These are phyloP conservation scores for Pitta sordida DNA, from an alignment of 2,113 vertebrate genomes.

Conservation along the genomic window DNA sequence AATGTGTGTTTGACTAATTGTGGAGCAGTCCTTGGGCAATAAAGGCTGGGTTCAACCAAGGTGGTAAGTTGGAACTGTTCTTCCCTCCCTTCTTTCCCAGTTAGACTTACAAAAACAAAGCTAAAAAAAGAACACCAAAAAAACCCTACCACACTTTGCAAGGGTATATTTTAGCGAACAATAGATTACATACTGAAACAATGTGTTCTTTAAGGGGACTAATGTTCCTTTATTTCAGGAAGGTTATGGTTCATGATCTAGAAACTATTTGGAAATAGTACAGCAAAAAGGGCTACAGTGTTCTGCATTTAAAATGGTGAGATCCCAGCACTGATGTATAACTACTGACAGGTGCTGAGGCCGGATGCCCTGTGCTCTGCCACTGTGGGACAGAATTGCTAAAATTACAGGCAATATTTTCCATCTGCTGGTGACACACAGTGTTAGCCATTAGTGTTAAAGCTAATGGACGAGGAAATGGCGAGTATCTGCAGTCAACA, in stretches of 20 bases:
- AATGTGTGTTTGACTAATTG: background rate
- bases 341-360: background rate
- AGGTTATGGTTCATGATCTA: conserved; percentile 13
- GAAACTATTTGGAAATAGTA: background rate
- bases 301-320: background rate
- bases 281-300: background rate
- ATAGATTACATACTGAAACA: background rate
- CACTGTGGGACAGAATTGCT: background rate
- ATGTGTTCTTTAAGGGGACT: background rate
- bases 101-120: background rate
- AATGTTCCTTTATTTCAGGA: conserved; percentile 9
- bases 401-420: background rate
- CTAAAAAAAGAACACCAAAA: background rate
- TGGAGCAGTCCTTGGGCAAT: background rate
- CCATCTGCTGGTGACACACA: background rate
- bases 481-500: background rate
- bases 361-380: background rate
- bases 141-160: background rate
- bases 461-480: background rate
- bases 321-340: background rate
- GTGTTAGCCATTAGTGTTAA: background rate
- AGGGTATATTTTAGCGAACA: conserved; percentile 6
- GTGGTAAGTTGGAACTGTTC: background rate
- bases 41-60: background rate
- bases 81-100: background rate